Conservation (phyloP, 53 echinoderm and acorn worm species). For the Pentamera pediparva region DNA sequence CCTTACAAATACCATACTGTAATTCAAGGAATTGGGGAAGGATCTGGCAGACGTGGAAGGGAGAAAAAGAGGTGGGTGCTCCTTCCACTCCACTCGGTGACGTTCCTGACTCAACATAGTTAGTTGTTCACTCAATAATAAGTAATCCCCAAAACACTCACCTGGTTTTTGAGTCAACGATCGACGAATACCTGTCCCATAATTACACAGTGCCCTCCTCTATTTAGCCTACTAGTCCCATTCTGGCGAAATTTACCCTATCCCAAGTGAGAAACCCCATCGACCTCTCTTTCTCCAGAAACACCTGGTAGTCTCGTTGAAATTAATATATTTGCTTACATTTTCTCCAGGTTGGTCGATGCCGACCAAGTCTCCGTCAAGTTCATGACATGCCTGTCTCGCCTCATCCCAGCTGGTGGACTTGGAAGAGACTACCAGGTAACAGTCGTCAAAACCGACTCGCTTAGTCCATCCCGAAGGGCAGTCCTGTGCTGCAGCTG, state of each 20-base stretch:
- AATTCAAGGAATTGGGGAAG: too few relatives aligned
- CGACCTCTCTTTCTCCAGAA: too few relatives aligned
- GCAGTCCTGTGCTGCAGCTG: constrained; percentile 32
- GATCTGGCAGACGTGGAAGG: too few relatives aligned
- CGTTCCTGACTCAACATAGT: too few relatives aligned
- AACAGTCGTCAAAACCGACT: constrained; percentile 29
- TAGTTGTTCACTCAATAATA: too few relatives aligned
- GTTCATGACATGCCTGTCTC: constrained; percentile 19
- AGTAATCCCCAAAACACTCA: background rate
- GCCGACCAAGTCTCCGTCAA: constrained; percentile 38
- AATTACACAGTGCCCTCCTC: background rate
- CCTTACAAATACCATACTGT: too few relatives aligned
- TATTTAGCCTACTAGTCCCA: too few relatives aligned
- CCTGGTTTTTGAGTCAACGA: background rate
- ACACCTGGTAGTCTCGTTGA: background rate
- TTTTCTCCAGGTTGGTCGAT: constrained; percentile 49
- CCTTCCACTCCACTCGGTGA: too few relatives aligned
- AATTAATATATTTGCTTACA: constrained; percentile 18
- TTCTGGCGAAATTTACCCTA: too few relatives aligned
- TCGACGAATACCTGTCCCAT: background rate
- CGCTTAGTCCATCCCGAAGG: constrained; percentile 36
- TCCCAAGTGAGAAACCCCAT: too few relatives aligned
- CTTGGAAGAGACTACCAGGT: constrained; percentile 6
- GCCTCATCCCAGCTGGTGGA: constrained; percentile 47
- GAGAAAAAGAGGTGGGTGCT: too few relatives aligned